Evolutionary conservation across 2,888 invertebrate genomes (phyloP).

Genomic region (Rhingia campestris): DNA sequence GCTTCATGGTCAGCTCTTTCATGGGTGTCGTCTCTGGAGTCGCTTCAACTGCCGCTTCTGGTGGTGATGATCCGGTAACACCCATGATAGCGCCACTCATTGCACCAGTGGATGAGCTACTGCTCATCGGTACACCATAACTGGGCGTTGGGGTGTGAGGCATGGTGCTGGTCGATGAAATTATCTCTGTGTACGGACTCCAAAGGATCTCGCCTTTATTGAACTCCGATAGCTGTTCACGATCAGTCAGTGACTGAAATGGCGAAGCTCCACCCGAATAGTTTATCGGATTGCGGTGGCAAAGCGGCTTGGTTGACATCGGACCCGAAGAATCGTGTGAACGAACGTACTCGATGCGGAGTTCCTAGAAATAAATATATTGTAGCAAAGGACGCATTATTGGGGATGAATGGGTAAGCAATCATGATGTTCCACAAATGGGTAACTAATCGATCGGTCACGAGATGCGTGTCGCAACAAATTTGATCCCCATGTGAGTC

Average conservation of each 20-base stretch:
- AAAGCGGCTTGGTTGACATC: constrained; percentile 15
- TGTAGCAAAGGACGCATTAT: not conserved
- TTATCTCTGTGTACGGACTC: constrained; percentile 82
- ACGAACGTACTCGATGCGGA: constrained; percentile 49
- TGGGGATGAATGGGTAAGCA: no score
- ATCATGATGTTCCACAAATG: no score
- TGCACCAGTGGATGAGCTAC: constrained; percentile 73
- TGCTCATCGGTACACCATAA: constrained; percentile 83
- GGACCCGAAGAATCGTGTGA: constrained; percentile 49
- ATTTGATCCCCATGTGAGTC: no score
- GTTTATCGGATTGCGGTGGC: constrained; percentile 23
- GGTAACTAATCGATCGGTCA: no score
- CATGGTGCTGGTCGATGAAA: constrained; percentile 82
- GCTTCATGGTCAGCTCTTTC: constrained; percentile 84
- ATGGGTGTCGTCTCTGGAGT: constrained; percentile 95
- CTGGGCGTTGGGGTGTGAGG: constrained; percentile 84
- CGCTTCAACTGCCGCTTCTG: constrained; percentile 94
- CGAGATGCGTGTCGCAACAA: no score
- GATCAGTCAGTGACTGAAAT: constrained; percentile 71
- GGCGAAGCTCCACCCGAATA: constrained; percentile 67
- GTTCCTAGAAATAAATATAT: constrained; percentile 44
- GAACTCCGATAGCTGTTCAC: constrained; percentile 62
- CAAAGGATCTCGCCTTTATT: constrained; percentile 77
- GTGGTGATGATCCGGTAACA: constrained; percentile 88
- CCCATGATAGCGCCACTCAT: constrained; percentile 75